Evolutionary conservation across 2,113 vertebrate species (phyloP).

Genomic region (Steatornis caripensis): DNA sequence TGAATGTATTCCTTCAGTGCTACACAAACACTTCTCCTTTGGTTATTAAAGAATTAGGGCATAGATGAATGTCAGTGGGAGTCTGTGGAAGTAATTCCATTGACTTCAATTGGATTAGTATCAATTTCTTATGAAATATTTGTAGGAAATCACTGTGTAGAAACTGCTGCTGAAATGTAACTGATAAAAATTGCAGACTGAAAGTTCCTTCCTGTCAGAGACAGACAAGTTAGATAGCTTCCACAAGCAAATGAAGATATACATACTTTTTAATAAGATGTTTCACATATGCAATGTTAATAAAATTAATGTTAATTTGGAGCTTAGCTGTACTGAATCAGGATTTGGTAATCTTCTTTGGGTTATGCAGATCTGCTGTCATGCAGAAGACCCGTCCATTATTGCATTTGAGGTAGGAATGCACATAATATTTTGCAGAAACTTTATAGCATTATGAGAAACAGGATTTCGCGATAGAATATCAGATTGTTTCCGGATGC

Average conservation of each 20-base stretch:
- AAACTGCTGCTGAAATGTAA: not conserved
- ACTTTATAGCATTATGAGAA: not conserved
- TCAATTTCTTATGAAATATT: not conserved
- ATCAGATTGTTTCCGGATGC: not conserved
- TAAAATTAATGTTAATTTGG: not conserved
- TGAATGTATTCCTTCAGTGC: not conserved
- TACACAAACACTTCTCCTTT: not conserved
- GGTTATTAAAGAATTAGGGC: not conserved
- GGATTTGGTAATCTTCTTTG: not conserved
- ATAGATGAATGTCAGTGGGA: not conserved
- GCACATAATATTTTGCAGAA: not conserved
- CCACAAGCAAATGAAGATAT: not conserved
- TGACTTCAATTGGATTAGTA: not conserved
- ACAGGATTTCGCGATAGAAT: not conserved
- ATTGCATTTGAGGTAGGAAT: not conserved
- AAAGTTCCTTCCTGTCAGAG: not conserved
- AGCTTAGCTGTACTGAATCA: not conserved
- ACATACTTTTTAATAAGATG: not conserved
- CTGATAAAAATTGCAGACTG: not conserved
- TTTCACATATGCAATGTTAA: not conserved
- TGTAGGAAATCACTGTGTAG: not conserved
- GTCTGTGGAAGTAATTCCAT: not conserved
- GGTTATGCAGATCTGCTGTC: not conserved
- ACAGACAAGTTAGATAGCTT: not conserved
- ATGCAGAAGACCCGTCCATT: not conserved